Conservation (phyloP, 2,113 vertebrate genomes). For the Gavia stellata region DNA sequence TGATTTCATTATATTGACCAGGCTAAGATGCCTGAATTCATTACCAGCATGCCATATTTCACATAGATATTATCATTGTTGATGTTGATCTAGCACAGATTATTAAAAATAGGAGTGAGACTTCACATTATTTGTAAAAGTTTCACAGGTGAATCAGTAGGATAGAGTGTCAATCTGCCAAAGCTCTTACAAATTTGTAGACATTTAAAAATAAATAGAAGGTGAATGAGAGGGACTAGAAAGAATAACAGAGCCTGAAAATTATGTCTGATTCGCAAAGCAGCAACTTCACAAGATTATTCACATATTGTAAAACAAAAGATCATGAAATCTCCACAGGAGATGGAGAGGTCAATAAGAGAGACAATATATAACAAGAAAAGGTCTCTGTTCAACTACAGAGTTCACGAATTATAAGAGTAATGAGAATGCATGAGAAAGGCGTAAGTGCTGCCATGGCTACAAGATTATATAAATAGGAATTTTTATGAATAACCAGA, state of each 20-base stretch:
- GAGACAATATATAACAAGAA: background rate
- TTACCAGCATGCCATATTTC: background rate
- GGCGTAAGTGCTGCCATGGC: background rate
- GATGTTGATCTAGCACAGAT: background rate
- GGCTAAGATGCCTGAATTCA: background rate
- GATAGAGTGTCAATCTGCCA: background rate
- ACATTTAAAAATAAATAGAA: background rate
- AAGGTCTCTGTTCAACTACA: background rate
- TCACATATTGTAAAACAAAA: background rate
- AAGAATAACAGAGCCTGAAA: background rate
- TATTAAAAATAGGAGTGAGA: background rate
- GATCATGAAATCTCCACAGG: background rate
- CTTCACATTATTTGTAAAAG: background rate
- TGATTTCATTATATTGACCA: background rate
- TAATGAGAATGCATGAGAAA: background rate
- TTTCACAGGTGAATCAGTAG: background rate
- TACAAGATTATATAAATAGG: background rate
- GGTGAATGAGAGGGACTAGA: background rate
- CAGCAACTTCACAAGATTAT: background rate
- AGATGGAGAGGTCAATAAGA: background rate
- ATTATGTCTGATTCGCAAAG: background rate
- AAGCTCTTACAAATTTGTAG: background rate
- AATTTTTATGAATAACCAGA: background rate
- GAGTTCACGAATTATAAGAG: background rate
- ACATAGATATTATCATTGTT: background rate